Evolutionary conservation across 2,797 vertebrate species (phyloP).

Genomic region (Crenuchus spilurus): DNA sequence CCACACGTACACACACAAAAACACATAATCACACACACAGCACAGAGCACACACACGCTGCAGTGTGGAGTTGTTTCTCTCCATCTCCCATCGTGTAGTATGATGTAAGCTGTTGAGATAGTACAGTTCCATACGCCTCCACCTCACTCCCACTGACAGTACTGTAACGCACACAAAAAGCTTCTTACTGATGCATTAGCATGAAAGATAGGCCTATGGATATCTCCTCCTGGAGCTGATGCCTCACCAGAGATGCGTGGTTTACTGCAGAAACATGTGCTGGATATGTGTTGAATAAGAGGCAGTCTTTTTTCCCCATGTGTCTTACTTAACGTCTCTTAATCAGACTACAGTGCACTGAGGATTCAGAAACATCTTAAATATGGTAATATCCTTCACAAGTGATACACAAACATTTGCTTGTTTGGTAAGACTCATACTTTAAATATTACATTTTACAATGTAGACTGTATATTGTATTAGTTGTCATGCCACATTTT

Average conservation of each 20-base stretch:
- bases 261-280: slow-evolving; percentile 29
- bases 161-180: slow-evolving; percentile 52
- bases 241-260: slow-evolving; percentile 28
- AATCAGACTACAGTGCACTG: no score
- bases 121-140: slow-evolving; percentile 50
- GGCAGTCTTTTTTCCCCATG: background rate
- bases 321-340: background rate
- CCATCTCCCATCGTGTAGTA: slow-evolving; percentile 11
- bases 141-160: slow-evolving; percentile 47
- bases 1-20: background rate
- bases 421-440: background rate
- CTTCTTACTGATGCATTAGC: slow-evolving; percentile 42
- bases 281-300: slow-evolving; percentile 28
- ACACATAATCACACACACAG: slow-evolving; percentile 2
- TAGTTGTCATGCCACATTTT: no score
- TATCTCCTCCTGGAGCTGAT: slow-evolving; percentile 16
- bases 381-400: background rate
- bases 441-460: background rate
- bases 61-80: slow-evolving; percentile 37
- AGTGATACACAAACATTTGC: background rate
- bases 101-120: slow-evolving; percentile 51
- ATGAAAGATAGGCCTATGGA: slow-evolving; percentile 34
- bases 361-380: background rate
- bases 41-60: background rate
- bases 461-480: no score